Base-by-base conservation (phyloP, 2,888 invertebrate species). In the Quadriops clusia region DNA sequence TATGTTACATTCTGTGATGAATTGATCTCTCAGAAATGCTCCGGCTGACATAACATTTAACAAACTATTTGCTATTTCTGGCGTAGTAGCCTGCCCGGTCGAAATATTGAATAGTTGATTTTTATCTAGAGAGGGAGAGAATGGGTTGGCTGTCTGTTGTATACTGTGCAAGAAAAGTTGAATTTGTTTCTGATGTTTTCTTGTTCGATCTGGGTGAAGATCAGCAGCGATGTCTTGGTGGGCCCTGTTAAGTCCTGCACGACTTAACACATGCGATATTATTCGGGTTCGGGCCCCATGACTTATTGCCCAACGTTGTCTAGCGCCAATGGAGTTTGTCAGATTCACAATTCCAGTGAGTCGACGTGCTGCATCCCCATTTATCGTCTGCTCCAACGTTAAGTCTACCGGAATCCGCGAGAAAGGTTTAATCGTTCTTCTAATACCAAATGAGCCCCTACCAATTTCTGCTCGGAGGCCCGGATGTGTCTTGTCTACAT, bases 381-480 rank as follows among this genome's bases (percentile, higher is more conserved):
- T 46, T 12, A 46, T 41, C 6, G 44, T 47, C 25, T 48, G 48
- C 21, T 47, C 44, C 7, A 47, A 31, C 15, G 39, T 38, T 23
- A 44, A 33, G 38, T 42, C 40, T 8, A 42, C 34, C 16, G 42
- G 43, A 7, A 39, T 37, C 31, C 40, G 17, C 13, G 44, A 44
- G 28, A 45, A 47, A 29, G 40, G 39, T 23, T 44, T 41, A 3
- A 13, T 5, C 2, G 45, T 46, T 34, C 44, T 34, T 39, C 33
- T 33, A 10, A 47, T 38, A 20, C 46, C 47, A 34, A 48, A 46
- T 8, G 39, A 42, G 5, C 44, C 41, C 14, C 36, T 24, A 9
- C 9, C 28, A 6, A 44, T 23, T 31, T 35, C 36, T n/a, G 9
- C 22, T 24, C 32, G 24, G 8, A 41, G 38, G 9, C 39, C 39